Base-by-base conservation (phyloP, 2,797 vertebrate genomes). In the Fundulus diaphanus region DNA sequence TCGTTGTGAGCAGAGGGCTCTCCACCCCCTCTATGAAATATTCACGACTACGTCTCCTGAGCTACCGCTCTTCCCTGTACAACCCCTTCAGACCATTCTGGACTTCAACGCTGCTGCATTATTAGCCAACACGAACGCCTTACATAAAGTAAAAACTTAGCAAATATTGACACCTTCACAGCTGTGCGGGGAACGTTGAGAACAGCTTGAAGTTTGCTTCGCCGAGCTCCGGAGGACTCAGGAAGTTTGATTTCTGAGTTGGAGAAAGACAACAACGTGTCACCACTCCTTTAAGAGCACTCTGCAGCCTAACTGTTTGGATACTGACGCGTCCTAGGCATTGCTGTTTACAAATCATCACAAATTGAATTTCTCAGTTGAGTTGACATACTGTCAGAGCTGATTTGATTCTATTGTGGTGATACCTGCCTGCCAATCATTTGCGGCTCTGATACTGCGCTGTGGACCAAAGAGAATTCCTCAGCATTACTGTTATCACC, bases 151-250 rank as follows among this genome's bases (percentile, higher is more conserved):
- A 78, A 86, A 89, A 88, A 87, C 80, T 83, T 85, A 68, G 86
- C 84, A 87, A 91, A 90, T 89, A 78, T 93, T 92, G 92, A 90
- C 83, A 88, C 89, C 91, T 88, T 88, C 85, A 86, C 85, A 76
- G 78, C 84, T 80, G 84, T 77, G 83, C 78, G 72, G 79, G 52
- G 85, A 66, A 89, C 83, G 88, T 85, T 85, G 90, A 90, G 90
- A 94, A 91, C 90, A 93, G 88, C 88, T 88, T 51, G 69, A 85
- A 88, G 90, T 93, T 93, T 95, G 94, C 94, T 93, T 93, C 73
- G n/a, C 78, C 74, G 84, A 80, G 90, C 92, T 94, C 92, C 92
- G 90, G 91, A 88, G 86, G 91, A 92, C 88, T 89, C 89, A 80
- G 70, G 70, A 92, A 87, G 89, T 89, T 89, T 92, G 87, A 92